phyloP scores from a whole-genome alignment of 2,113 vertebrate species.

The Passer domesticus region DNA sequence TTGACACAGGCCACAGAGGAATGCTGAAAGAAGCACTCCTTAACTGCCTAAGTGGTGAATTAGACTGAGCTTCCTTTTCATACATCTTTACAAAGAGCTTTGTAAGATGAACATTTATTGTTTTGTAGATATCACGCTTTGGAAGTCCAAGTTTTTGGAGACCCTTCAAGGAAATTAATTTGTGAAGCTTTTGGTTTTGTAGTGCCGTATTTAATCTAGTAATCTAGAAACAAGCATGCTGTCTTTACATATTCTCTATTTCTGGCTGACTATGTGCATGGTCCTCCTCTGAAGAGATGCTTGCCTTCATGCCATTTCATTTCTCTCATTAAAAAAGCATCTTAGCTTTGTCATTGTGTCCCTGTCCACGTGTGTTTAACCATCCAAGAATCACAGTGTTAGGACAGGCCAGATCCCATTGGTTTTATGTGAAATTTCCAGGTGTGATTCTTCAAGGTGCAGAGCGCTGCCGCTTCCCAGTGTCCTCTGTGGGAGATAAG shows the following conservation, averaged over 20 bases:
- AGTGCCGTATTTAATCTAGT: background rate
- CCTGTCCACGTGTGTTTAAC: background rate
- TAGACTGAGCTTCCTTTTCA: background rate
- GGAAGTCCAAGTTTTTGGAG: background rate
- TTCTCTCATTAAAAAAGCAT: background rate
- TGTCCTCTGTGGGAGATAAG: background rate
- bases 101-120: background rate
- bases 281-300: background rate
- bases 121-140: background rate
- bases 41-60: background rate
- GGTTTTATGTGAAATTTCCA: background rate
- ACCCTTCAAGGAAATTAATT: background rate
- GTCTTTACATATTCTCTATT: background rate
- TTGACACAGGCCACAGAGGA: background rate
- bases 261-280: background rate
- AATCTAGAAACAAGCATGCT: background rate
- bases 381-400: accelerated
- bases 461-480: background rate
- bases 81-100: background rate
- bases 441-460: accelerated
- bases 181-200: background rate
- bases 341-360: background rate
- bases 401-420: background rate
- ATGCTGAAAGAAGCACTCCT: background rate
- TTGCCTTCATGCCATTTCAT: background rate